Evolutionary conservation across 2,797 vertebrate genomes (phyloP), one percentile per base, ranked within the genome.

Genomic region (Strix occidentalis): DNA sequence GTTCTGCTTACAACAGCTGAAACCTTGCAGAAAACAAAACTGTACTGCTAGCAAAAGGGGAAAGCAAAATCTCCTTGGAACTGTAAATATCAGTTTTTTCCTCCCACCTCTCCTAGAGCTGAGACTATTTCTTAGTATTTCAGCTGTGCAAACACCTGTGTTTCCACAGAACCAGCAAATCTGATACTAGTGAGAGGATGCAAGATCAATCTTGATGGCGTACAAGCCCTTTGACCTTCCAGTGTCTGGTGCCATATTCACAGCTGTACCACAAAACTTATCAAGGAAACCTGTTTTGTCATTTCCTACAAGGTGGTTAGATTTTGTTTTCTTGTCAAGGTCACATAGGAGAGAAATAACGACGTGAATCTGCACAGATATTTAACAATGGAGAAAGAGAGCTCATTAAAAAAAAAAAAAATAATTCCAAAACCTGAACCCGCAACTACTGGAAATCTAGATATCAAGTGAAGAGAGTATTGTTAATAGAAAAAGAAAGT

Each of bases 1-100:
- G 97, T 54, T 97, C 98, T 2, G 97, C 97, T 39, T 98, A 98
- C 78, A 98, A 97, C 91, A 98, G 97, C 13, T 98, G 95, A 98
- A 95, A 84, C 65, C 66, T 54, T 43, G 53, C 65, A 87, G 71
- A 61, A 92, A 88, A 63, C 71, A 82, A 83, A 82, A 70, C 70
- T 64, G 79, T 61, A 46, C 77, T 78, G 39, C 71, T 26, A 61
- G 53, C 57, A 61, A 69, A 41, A 17, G 33, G 45, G 54, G 89
- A 79, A 60, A 69, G 9, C 6, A 3, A 39, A 79, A 85, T 51
- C 26, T 72, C 87, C 74, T 54, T 46, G 69, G 72, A 93, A 89
- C 87, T 88, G 91, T 93, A 95, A 92, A 92, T 95, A 95, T 18
- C 57, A 41, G 1, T 75, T 56, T 86, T 94, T 85, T 84, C 74